Evolutionary conservation across 2,113 vertebrate species (phyloP).

Genomic region (Chroicocephalus ridibundus): DNA sequence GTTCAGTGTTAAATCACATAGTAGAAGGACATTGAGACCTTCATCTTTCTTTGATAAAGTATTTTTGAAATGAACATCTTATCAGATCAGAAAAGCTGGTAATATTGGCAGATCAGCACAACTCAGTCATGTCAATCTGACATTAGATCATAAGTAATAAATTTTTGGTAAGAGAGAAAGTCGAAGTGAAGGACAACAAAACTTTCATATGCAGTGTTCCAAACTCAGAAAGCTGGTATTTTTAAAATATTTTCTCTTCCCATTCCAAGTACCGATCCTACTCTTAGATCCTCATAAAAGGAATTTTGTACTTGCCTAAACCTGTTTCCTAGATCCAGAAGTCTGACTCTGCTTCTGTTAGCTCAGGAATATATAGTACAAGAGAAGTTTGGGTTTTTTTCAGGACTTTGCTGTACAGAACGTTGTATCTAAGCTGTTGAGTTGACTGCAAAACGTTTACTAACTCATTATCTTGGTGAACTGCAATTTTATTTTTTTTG

Average conservation of each 20-base stretch:
- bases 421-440: neutral
- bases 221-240: neutral
- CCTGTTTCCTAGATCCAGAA: neutral
- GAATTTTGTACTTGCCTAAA: neutral
- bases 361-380: neutral
- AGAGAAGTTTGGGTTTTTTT: neutral
- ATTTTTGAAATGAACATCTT: constrained; percentile 31
- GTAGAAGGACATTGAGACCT: constrained; percentile 41
- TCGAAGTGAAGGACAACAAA: constrained; percentile 32
- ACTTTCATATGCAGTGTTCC: neutral
- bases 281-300: neutral
- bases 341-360: neutral
- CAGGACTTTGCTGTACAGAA: neutral
- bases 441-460: neutral
- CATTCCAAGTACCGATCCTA: neutral
- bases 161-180: constrained; percentile 35
- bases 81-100: constrained; percentile 55
- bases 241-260: neutral
- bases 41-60: constrained; percentile 56
- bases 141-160: constrained; percentile 42
- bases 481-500: neutral
- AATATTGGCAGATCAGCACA: constrained; percentile 49
- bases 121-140: constrained; percentile 41
- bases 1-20: neutral
- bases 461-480: neutral